A percentile compares a stretch with the other conserved stretches of the same genome.
Evolutionary conservation across 2,888 invertebrate genomes (phyloP).

Genomic region (Agrotis segetum): DNA sequence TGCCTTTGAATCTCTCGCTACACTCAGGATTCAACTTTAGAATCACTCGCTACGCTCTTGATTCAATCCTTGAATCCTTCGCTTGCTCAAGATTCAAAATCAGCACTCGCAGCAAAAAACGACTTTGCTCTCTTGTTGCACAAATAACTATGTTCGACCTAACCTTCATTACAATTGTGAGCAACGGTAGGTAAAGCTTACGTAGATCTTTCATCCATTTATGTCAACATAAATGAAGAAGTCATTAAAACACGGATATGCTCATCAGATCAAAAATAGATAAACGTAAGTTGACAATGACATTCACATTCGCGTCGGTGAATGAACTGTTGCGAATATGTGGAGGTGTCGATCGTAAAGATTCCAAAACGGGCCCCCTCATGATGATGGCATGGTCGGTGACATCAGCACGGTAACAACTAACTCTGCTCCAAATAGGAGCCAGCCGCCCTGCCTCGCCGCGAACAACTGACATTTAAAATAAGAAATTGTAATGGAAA

Average conservation of each 20-base stretch:
- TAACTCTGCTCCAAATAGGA: conserved; percentile 79
- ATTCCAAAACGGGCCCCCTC: conserved; percentile 85
- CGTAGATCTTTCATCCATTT: conserved; percentile 34
- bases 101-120: too few relatives aligned
- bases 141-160: neutral
- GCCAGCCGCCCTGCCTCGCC: conserved; percentile 63
- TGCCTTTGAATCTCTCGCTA: too few relatives aligned
- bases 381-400: conserved; percentile 81
- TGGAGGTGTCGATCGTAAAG: conserved; percentile 89
- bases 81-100: too few relatives aligned
- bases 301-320: conserved; percentile 82
- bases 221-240: conserved; percentile 50
- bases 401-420: conserved; percentile 84
- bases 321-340: conserved; percentile 86
- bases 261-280: conserved; percentile 74
- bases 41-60: too few relatives aligned
- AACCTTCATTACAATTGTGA: conserved; percentile 9
- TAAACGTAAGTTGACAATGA: conserved; percentile 80
- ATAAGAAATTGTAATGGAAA: conserved; percentile 81
- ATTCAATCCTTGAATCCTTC: too few relatives aligned
- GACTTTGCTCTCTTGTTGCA: too few relatives aligned
- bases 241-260: conserved; percentile 67
- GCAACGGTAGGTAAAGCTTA: conserved; percentile 40
- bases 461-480: conserved; percentile 79
- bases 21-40: too few relatives aligned